Base-by-base conservation (phyloP, 2,797 vertebrate species). In the Trematomus bernacchii region DNA sequence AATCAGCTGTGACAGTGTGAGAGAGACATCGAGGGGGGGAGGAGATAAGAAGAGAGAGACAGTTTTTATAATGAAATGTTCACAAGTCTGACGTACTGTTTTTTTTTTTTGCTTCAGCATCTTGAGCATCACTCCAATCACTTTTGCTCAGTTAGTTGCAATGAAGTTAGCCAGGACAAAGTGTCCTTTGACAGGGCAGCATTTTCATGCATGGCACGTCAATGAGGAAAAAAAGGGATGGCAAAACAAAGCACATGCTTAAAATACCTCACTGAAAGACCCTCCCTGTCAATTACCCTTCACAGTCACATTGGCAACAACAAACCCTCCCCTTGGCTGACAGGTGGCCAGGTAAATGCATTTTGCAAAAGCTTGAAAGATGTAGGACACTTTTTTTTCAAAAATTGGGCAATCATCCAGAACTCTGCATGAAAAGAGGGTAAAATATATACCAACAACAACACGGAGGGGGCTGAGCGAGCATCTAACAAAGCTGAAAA, bases 251-350 rank as follows among this genome's bases (percentile, higher is more conserved):
- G 76, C 64, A 54, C 82, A 86, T 75, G 74, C 78, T 71, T 76
- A 54, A 85, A 80, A 71, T 61, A 81, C 47, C 70, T 78, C 48
- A 52, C 57, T 70, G 76, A 87, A 69, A 90, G 72, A 80, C 66
- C 60, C 65, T 85, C 65, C 64, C 58, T 72, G 80, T 79, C 82
- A 89, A 86, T 88, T 91, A 91, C 83, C 86, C 85, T 92, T 91
- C 83, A 89, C 67, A 82, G 77, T 88, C 85, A 90, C 87, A 91
- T 86, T 87, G 82, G 75, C 81, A 51, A 68, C 81, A 80, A 75
- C 55, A 83, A 71, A 53, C 52, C 5, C 54, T 55, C n/a, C 46
- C 47, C 47, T 62, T 72, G 62, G 80, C 72, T 85, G 86, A 88
- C 80, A 87, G 83, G 82, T 78, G 70, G 85, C 57, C 76, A 86